phyloP scores from a whole-genome alignment of 2,888 invertebrate genomes.

The Plebejus melissa region DNA sequence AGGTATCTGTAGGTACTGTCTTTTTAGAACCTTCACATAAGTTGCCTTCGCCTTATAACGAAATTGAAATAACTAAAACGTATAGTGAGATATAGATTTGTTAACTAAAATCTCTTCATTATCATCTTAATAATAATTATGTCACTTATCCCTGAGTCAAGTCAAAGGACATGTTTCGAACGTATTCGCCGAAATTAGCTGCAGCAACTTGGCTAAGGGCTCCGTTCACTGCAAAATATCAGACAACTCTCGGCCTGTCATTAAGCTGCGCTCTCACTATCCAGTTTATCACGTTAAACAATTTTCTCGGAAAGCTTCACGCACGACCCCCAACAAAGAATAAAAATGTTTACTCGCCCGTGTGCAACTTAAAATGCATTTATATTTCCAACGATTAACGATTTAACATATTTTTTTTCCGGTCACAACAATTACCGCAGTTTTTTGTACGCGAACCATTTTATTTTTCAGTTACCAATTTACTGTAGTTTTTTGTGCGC shows the following conservation, averaged over 20 bases:
- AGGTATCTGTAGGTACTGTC: no score
- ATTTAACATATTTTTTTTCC: slow-evolving; percentile 16
- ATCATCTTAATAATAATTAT: neutral
- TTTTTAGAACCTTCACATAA: no score
- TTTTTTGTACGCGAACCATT: neutral
- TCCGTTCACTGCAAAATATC: neutral
- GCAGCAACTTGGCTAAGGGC: neutral
- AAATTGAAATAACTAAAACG: no score
- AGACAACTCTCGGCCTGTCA: neutral
- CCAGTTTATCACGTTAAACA: slow-evolving; percentile 2
- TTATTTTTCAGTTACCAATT: slow-evolving; percentile 3
- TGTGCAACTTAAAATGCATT: neutral
- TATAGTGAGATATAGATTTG: no score
- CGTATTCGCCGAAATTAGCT: neutral
- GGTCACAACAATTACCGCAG: neutral
- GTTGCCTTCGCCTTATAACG: no score
- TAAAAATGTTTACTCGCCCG: neutral
- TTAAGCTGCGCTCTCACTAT: neutral
- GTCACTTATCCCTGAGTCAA: neutral
- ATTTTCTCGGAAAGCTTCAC: neutral
- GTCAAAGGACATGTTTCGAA: neutral
- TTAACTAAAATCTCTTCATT: neutral
- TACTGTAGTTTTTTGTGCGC: neutral
- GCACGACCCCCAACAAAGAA: neutral
- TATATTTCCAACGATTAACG: neutral